Base-by-base conservation (phyloP, 2,113 vertebrate species). In the Ameiurus melas region DNA sequence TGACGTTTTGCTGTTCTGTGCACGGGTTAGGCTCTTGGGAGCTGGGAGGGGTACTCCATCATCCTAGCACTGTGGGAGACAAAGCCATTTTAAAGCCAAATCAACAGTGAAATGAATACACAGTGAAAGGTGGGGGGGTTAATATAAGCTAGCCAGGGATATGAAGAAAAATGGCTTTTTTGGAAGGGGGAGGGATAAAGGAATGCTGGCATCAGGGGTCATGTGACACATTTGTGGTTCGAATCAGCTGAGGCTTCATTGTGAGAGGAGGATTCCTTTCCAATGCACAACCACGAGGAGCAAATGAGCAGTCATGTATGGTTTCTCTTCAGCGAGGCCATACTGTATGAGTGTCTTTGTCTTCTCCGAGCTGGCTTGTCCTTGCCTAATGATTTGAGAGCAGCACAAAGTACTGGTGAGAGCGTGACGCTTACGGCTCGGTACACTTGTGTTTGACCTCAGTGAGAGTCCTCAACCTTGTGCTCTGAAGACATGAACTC, bases 1-100 rank as follows among this genome's bases (percentile, higher is more conserved):
- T 99, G 98, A 99, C 97, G 98, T 98, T 98, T 97, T 96, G 96
- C 94, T 96, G 97, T 97, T 96, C 96, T 98, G 97, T 98, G 97
- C 98, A 99, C 98, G 97, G 98, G 98, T 99, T 99, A 98, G 98
- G 98, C 96, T 99, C 98, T 99, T 95, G 97, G 98, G 98, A 99
- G 98, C 98, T 98, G 98, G 93, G 98, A 97, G 98, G 95, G 95
- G 96, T 95, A 96, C 97, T 93, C 93, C 91, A 92, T 93, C 97
- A 90, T 95, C 96, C 94, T 81, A 75, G 79, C 83, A 77, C 84
- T 66, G 47, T 62, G 71, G 84, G 88, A 90, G 82, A 89, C 87
- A 86, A 90, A 92, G 88, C 87, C 58, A 84, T 84, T 89, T 87
- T 77, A 84, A 85, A 27, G 25, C 62, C 39, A 64, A 58, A 90